Conservation (phyloP, 2,888 invertebrate genomes). For the Caenorhabditis sp. region DNA sequence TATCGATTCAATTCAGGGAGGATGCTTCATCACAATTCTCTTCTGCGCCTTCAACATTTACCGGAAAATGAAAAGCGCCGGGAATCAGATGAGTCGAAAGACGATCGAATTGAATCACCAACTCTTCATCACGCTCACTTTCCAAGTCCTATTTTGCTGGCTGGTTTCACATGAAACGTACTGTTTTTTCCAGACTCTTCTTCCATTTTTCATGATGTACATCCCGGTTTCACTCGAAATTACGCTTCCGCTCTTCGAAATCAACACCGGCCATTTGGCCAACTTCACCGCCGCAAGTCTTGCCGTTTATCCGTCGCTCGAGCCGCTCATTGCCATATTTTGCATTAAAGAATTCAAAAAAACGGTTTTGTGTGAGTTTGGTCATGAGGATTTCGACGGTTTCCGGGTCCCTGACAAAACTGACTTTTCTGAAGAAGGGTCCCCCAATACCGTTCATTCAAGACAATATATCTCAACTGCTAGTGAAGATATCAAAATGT, state of each 20-base stretch:
- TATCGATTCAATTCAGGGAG: too few relatives aligned
- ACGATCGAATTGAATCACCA: conserved; percentile 30
- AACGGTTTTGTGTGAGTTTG: conserved; percentile 14
- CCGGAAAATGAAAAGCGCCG: conserved; percentile 28
- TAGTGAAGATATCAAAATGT: too few relatives aligned
- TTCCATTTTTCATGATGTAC: conserved; percentile 43
- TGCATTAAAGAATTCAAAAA: conserved; percentile 41
- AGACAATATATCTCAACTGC: too few relatives aligned
- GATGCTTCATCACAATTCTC: conserved; percentile 23
- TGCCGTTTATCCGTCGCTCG: conserved; percentile 28
- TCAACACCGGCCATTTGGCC: conserved; percentile 28
- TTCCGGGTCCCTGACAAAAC: too few relatives aligned
- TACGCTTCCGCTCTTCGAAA: conserved; percentile 17
- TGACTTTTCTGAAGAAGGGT: too few relatives aligned
- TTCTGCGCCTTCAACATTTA: conserved; percentile 33
- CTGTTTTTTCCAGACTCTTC: conserved; percentile 43
- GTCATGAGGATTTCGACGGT: not conserved
- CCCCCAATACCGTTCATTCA: too few relatives aligned
- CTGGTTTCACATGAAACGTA: too few relatives aligned
- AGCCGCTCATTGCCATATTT: conserved; percentile 43
- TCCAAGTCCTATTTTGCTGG: conserved; percentile 32
- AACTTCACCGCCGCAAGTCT: conserved; percentile 28
- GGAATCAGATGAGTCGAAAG: conserved; percentile 27
- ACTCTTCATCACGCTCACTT: conserved; percentile 14
- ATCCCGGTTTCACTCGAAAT: conserved; percentile 29